Evolutionary conservation across 2,113 vertebrate genomes (phyloP), one percentile per base, ranked within the genome.

Genomic region (Heterocephalus glaber): DNA sequence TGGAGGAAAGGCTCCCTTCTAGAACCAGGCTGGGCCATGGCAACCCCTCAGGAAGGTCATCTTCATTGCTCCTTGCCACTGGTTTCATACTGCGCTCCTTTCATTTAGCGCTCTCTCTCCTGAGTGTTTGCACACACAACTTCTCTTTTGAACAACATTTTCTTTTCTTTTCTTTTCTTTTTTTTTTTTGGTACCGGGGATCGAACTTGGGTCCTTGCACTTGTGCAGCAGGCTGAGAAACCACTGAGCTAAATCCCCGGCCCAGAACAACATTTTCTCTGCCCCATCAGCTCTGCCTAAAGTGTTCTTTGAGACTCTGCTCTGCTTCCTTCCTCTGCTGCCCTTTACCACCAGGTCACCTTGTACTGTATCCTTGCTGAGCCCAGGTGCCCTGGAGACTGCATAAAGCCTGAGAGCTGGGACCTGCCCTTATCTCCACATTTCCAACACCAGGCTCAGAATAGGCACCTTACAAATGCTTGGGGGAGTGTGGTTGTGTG

Each of bases 181-280:
- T n/a, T n/a, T n/a, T n/a, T n/a, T n/a, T n/a, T n/a, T n/a, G n/a
- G n/a, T n/a, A n/a, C n/a, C n/a, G n/a, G n/a, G n/a, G n/a, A n/a
- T n/a, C n/a, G n/a, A n/a, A n/a, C n/a, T n/a, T n/a, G n/a, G n/a
- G n/a, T n/a, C n/a, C n/a, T n/a, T n/a, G n/a, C n/a, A n/a, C n/a
- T n/a, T n/a, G n/a, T n/a, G n/a, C n/a, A n/a, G n/a, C n/a, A n/a
- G n/a, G n/a, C n/a, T n/a, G n/a, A n/a, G n/a, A n/a, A n/a, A n/a
- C n/a, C n/a, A n/a, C n/a, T n/a, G n/a, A n/a, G n/a, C n/a, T n/a
- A n/a, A n/a, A n/a, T n/a, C n/a, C n/a, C n/a, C n/a, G n/a, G n/a
- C n/a, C n/a, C n/a, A n/a, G n/a, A n/a, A n/a, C 3, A 28, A 47
- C 19, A 20, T 38, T 88, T 49, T 30, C 24, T 1, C 16, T 0